phyloP scores from a whole-genome alignment of 2,113 vertebrate genomes.

The Malurus cyaneus region DNA sequence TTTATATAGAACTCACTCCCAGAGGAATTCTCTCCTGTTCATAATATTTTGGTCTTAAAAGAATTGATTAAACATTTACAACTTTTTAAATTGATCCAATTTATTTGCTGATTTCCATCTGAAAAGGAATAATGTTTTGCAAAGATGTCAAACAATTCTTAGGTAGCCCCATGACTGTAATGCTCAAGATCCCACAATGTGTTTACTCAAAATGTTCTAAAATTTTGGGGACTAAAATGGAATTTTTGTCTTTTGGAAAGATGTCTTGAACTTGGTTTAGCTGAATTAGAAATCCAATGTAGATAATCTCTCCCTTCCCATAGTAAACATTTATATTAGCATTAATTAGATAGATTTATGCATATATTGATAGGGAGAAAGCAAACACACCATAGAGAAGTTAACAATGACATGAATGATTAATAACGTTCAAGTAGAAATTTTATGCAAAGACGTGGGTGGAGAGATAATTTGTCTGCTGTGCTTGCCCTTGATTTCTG shows the following conservation, averaged over 20 bases:
- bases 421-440: background rate
- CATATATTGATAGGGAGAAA: background rate
- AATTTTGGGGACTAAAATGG: background rate
- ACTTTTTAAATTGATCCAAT: background rate
- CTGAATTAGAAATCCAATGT: background rate
- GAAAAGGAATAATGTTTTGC: background rate
- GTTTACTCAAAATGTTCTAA: background rate
- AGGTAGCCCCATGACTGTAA: background rate
- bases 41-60: background rate
- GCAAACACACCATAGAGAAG: background rate
- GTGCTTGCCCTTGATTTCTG: background rate
- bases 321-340: background rate
- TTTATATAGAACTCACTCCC: background rate
- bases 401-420: background rate
- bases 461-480: background rate
- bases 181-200: background rate
- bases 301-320: background rate
- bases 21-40: background rate
- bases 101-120: background rate
- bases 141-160: background rate
- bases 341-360: background rate
- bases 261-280: background rate
- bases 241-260: background rate
- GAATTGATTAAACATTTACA: background rate
- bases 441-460: background rate